Evolutionary conservation across 2,888 invertebrate genomes (phyloP).

Genomic region (Patella caerulea): DNA sequence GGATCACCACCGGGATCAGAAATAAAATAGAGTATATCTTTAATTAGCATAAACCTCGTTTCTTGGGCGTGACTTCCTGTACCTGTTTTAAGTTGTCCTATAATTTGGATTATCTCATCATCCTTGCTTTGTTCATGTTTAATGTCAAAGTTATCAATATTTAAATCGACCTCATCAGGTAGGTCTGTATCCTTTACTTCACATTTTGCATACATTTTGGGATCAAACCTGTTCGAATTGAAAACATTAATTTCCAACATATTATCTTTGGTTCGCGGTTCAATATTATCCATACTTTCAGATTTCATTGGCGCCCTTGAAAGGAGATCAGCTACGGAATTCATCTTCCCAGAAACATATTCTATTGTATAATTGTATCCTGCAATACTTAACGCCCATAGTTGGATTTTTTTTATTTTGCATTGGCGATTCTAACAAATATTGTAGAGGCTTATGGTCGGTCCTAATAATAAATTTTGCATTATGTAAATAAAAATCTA

Average conservation of each 20-base stretch:
- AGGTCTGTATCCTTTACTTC: neutral
- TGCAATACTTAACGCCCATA: constrained; percentile 12
- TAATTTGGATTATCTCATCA: neutral
- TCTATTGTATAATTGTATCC: constrained; percentile 14
- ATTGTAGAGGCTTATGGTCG: constrained; percentile 18
- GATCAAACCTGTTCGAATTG: neutral
- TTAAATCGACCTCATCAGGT: neutral
- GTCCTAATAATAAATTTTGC: constrained; percentile 12
- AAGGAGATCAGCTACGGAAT: constrained; percentile 14
- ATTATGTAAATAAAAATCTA: no score
- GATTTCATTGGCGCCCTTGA: no score
- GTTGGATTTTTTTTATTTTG: constrained; percentile 17
- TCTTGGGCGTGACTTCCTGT: neutral
- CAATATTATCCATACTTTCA: neutral
- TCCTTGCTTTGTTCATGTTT: neutral
- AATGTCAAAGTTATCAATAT: neutral
- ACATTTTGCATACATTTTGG: constrained; percentile 2
- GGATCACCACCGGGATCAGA: constrained; percentile 9
- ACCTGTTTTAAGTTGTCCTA: neutral
- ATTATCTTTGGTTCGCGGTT: neutral
- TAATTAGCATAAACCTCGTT: neutral
- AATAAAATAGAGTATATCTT: neutral
- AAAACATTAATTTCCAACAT: neutral
- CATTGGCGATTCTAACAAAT: constrained; percentile 13
- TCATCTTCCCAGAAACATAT: neutral